Conservation (phyloP, 2,888 invertebrate species). For the Papilio demoleus region DNA sequence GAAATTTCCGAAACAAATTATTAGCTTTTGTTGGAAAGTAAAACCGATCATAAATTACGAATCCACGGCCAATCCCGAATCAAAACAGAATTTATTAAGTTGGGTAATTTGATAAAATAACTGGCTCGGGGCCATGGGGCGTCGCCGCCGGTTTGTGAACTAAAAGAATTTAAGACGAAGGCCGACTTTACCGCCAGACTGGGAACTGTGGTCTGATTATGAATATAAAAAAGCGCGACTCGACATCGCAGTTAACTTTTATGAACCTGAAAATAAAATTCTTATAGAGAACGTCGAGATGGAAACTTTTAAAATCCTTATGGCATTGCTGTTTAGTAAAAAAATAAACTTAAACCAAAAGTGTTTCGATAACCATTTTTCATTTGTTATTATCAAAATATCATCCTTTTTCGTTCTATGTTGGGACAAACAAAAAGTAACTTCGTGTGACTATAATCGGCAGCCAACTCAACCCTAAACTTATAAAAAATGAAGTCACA, state of each 20-base stretch:
- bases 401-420: neutral
- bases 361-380: neutral
- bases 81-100: conserved; percentile 66
- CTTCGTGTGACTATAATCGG: conserved; percentile 45
- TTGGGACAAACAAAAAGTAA: conserved; percentile 42
- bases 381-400: neutral
- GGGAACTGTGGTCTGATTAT: conserved; percentile 39
- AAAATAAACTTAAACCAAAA: neutral
- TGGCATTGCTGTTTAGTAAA: conserved; percentile 1
- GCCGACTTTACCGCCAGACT: conserved; percentile 40
- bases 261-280: conserved; percentile 31
- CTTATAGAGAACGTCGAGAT: conserved; percentile 31
- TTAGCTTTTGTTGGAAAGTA: conserved; percentile 68
- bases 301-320: conserved; percentile 25
- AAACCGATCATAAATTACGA: conserved; percentile 72
- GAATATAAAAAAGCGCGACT: conserved; percentile 38
- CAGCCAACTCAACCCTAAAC: conserved; percentile 44
- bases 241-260: conserved; percentile 32
- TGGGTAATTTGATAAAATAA: conserved; percentile 64
- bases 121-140: conserved; percentile 47
- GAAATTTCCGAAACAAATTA: conserved; percentile 66
- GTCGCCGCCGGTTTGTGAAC: conserved; percentile 39
- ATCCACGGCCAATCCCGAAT: conserved; percentile 64
- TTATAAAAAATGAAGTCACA: conserved; percentile 51
- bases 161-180: conserved; percentile 45